These are phyloP conservation scores for Tenthredo amoena DNA, from an alignment of 2,888 invertebrate species.

Conservation along the genomic window DNA sequence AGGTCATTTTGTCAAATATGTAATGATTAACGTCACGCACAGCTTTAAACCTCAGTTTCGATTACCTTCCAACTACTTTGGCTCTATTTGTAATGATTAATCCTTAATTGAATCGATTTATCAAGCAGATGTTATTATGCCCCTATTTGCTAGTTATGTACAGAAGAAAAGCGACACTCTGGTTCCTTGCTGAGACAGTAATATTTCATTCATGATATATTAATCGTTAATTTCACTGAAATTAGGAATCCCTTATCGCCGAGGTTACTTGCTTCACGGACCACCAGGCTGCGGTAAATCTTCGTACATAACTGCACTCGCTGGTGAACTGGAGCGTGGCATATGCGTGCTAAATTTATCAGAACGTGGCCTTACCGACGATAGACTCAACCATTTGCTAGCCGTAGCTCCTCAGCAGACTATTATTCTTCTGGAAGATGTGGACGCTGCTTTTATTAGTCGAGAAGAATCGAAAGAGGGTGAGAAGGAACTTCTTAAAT, in stretches of 20 bases:
- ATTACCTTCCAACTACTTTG: neutral
- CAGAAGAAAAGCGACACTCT: neutral
- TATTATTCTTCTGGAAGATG: conserved; percentile 97
- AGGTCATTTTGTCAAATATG: conserved; percentile 73
- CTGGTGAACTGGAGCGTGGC: conserved; percentile 96
- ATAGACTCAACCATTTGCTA: conserved; percentile 95
- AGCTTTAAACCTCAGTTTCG: conserved; percentile 29
- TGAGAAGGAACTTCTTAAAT: conserved; percentile 53
- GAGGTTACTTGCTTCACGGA: conserved; percentile 97
- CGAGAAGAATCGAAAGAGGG: conserved; percentile 85
- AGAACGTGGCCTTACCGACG: conserved; percentile 97
- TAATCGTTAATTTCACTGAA: neutral
- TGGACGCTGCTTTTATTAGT: conserved; percentile 96
- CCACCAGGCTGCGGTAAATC: conserved; percentile 99
- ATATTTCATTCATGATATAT: neutral
- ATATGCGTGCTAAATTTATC: conserved; percentile 98
- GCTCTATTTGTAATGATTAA: neutral
- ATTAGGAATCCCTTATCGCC: conserved; percentile 91
- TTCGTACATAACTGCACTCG: conserved; percentile 96
- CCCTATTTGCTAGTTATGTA: neutral
- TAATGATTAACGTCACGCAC: conserved; percentile 51
- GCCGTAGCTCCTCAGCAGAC: conserved; percentile 96
- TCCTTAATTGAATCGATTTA: neutral
- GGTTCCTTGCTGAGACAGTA: conserved; percentile 47
- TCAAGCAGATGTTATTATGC: neutral